phyloP scores from a whole-genome alignment of 2,888 invertebrate genomes.

The Caenorhabditis uteleia region DNA sequence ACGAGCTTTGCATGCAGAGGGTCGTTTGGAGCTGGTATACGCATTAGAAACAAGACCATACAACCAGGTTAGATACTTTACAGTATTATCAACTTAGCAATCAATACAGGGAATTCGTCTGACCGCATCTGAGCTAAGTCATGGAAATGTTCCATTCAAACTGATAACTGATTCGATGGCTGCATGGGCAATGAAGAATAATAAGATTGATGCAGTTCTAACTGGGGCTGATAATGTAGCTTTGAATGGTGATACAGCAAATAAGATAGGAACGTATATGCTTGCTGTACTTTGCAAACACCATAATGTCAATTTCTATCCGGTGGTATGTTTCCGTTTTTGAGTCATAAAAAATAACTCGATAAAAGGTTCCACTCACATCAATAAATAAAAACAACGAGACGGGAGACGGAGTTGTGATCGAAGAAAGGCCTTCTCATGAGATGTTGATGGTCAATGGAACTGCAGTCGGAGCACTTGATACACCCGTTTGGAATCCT shows the following conservation, averaged over 20 bases:
- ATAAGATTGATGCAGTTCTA: slow-evolving; percentile 87
- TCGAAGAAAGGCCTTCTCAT: slow-evolving; percentile 87
- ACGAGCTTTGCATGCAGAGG: slow-evolving; percentile 78
- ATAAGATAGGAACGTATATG: slow-evolving; percentile 79
- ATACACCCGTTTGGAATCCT: slow-evolving; percentile 94
- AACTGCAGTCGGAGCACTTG: slow-evolving; percentile 73
- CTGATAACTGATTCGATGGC: slow-evolving; percentile 95
- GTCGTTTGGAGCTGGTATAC: slow-evolving; percentile 81
- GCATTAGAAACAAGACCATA: slow-evolving; percentile 98
- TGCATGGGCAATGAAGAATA: slow-evolving; percentile 84
- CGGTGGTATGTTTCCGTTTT: slow-evolving; percentile 27
- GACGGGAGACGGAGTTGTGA: slow-evolving; percentile 85
- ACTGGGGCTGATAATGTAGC: slow-evolving; percentile 94
- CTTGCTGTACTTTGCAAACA: slow-evolving; percentile 89
- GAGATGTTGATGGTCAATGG: slow-evolving; percentile 90
- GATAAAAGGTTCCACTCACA: slow-evolving; percentile 83
- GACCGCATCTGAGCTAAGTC: slow-evolving; percentile 92
- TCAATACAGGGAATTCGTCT: slow-evolving; percentile 80
- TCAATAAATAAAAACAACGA: slow-evolving; percentile 83
- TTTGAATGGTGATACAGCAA: slow-evolving; percentile 96
- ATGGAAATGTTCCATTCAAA: slow-evolving; percentile 69
- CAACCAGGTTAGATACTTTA: slow-evolving; percentile 78
- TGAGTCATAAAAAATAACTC: not conserved
- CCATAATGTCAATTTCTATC: slow-evolving; percentile 74
- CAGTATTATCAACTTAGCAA: not conserved